phyloP scores from a whole-genome alignment of 2,888 invertebrate species.

The Galeruca laticollis region DNA sequence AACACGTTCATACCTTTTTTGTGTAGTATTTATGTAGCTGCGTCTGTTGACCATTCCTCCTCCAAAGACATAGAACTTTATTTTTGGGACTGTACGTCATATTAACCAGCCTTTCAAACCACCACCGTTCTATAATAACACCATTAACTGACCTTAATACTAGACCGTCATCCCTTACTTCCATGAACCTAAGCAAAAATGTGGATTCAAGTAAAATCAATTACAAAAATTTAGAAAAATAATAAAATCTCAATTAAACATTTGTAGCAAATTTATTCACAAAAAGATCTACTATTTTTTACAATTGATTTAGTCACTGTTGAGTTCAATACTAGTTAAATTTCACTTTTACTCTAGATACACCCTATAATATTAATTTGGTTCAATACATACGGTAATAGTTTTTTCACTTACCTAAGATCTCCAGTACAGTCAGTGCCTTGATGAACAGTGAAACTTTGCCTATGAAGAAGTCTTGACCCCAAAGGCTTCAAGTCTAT shows the following conservation, averaged over 20 bases:
- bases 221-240: not conserved
- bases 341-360: too few species aligned
- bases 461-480: constrained; percentile 94
- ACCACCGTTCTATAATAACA: constrained; percentile 95
- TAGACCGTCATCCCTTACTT: constrained; percentile 96
- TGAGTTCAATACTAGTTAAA: too few species aligned
- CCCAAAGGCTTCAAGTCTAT: constrained; percentile 96
- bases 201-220: not conserved
- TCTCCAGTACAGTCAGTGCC: constrained; percentile 94
- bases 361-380: too few species aligned
- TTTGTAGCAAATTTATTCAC: not conserved
- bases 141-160: constrained; percentile 86
- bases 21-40: constrained; percentile 99
- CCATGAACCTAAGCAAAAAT: constrained; percentile 73
- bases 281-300: not conserved
- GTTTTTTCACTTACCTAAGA: constrained; percentile 67
- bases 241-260: too few species aligned
- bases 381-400: too few species aligned
- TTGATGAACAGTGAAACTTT: constrained; percentile 97
- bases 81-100: constrained; percentile 99
- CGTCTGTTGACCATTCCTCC: constrained; percentile 93
- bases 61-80: constrained; percentile 96
- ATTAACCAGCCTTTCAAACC: constrained; percentile 98
- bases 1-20: constrained; percentile 81
- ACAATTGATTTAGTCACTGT: too few species aligned